A percentile compares a stretch with the other conserved stretches of the same genome.
Conservation (phyloP, 2,888 invertebrate genomes). For the Nymphalis polychloros region DNA sequence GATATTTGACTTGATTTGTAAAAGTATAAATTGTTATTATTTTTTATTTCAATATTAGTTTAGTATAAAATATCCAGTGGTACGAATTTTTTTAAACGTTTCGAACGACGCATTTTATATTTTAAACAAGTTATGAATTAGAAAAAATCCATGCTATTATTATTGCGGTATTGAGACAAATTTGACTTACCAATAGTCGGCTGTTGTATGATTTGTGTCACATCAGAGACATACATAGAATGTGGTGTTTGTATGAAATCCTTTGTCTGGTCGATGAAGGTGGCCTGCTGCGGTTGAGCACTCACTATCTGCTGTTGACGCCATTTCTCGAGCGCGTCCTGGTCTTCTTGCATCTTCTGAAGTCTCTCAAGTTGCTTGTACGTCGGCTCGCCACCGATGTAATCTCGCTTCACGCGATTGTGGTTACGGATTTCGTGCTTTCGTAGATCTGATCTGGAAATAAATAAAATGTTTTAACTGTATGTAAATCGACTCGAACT, state of each 20-base stretch:
- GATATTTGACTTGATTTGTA: too few relatives aligned
- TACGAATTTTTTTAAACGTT: too few relatives aligned
- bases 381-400: constrained; percentile 73
- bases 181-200: constrained; percentile 57
- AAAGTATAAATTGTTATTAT: too few relatives aligned
- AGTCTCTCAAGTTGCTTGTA: constrained; percentile 72
- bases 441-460: constrained; percentile 68
- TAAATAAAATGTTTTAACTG: neutral
- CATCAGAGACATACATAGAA: constrained; percentile 66
- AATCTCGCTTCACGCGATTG: constrained; percentile 73
- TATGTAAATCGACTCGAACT: too few relatives aligned
- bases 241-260: constrained; percentile 57
- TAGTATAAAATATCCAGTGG: too few relatives aligned
- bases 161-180: neutral
- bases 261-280: constrained; percentile 62
- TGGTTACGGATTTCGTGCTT: constrained; percentile 75
- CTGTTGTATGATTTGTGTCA: constrained; percentile 58
- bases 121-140: too few relatives aligned
- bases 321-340: constrained; percentile 49
- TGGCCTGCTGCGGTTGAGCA: constrained; percentile 44
- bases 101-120: too few relatives aligned
- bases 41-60: too few relatives aligned
- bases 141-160: neutral
- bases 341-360: constrained; percentile 58
- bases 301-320: constrained; percentile 47